Percentiles rank a stretch among this genome's conserved stretches.
These are phyloP conservation scores for Dinothrombium tinctorium DNA, from an alignment of 1,140 invertebrate genomes.

Conservation along the genomic window DNA sequence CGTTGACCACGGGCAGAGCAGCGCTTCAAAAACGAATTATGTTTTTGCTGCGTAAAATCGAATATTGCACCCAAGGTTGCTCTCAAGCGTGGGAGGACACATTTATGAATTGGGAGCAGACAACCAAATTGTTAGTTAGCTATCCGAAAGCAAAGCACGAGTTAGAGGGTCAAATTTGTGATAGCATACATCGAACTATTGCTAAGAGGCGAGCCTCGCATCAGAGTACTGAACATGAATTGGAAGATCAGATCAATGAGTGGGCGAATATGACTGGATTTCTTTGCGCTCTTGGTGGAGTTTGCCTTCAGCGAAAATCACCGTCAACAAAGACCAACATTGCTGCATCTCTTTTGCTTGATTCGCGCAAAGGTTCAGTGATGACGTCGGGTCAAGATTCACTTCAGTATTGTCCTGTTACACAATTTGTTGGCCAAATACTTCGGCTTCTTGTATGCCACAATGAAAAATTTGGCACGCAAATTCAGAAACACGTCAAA, in stretches of 20 bases:
- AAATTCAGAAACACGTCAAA: conserved; percentile 89
- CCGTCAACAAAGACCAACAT: conserved; percentile 23
- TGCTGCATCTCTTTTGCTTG: conserved; percentile 21
- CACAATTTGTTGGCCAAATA: conserved; percentile 77
- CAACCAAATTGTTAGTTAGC: conserved; percentile 45
- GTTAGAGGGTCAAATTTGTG: conserved; percentile 36
- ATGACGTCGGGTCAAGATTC: conserved; percentile 40
- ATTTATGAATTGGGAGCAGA: conserved; percentile 67
- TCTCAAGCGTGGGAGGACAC: conserved; percentile 95
- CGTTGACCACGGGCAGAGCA: conserved; percentile 69
- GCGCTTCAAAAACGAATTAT: conserved; percentile 84
- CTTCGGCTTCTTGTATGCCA: conserved; percentile 65
- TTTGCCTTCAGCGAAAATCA: conserved; percentile 57
- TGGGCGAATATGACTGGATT: conserved; percentile 99
- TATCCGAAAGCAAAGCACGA: conserved; percentile 71
- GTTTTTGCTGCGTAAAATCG: conserved; percentile 71
- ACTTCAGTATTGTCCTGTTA: conserved; percentile 76
- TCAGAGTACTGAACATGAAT: conserved; percentile 82
- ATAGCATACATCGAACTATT: conserved; percentile 47
- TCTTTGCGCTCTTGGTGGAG: conserved; percentile 71
- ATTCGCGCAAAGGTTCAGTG: conserved; percentile 34
- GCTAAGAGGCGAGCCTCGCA: conserved; percentile 70
- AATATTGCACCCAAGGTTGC: conserved; percentile 78
- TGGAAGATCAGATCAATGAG: conserved; percentile 89
- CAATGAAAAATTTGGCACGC: conserved; percentile 83